Evolutionary conservation across 2,113 vertebrate species (phyloP).

Genomic region (Leucoraja erinaceus): DNA sequence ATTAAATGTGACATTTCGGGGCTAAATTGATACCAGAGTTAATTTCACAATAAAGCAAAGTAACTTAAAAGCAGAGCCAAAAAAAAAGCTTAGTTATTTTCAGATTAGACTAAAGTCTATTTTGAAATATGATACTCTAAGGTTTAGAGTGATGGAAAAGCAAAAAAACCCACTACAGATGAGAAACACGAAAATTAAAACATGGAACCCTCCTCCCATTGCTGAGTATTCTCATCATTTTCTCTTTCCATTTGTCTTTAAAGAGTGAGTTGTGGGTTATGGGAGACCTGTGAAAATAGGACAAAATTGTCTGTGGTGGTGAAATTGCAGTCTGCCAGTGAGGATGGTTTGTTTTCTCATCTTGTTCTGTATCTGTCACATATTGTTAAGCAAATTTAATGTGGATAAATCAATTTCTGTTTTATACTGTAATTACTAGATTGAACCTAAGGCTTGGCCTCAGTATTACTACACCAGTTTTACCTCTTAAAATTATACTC

Average conservation of each 20-base stretch:
- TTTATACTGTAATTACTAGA: neutral
- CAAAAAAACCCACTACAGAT: too few species aligned
- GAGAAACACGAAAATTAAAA: too few species aligned
- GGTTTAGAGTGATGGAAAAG: too few species aligned
- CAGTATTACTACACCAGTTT: neutral
- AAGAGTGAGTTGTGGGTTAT: neutral
- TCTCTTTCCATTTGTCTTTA: neutral
- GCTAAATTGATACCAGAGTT: neutral
- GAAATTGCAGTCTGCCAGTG: neutral
- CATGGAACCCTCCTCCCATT: too few species aligned
- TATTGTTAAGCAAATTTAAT: neutral
- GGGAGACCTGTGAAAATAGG: neutral
- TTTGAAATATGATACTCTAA: too few species aligned
- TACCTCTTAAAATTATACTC: conserved; percentile 2
- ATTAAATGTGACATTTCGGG: neutral
- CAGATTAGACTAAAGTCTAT: too few species aligned
- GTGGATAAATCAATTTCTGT: neutral
- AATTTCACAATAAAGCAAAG: too few species aligned
- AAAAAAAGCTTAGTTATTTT: too few species aligned
- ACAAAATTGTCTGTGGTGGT: neutral
- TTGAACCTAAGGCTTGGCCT: conserved; percentile 9
- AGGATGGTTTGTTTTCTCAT: neutral
- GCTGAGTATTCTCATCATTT: too few species aligned
- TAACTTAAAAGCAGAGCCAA: too few species aligned
- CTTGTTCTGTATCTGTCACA: neutral